phyloP scores from a whole-genome alignment of 2,113 vertebrate species.

The Heteronetta atricapilla region DNA sequence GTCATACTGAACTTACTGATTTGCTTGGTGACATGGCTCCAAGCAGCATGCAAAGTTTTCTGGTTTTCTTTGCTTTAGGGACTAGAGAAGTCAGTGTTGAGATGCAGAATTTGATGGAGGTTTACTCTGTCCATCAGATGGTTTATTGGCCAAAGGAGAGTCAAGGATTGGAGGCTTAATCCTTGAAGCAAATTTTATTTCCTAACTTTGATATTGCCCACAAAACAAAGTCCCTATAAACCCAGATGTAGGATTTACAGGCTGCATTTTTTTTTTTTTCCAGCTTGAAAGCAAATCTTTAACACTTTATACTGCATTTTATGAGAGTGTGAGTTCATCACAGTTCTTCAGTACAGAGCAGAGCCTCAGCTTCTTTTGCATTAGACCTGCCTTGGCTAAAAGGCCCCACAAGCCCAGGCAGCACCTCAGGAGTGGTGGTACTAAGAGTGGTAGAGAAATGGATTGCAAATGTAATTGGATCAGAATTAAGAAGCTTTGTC shows the following conservation, averaged over 20 bases:
- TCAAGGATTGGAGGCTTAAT: slow-evolving; percentile 50
- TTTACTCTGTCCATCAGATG: not conserved
- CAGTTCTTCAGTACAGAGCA: not conserved
- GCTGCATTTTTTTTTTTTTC: slow-evolving; percentile 44
- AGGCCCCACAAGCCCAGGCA: not conserved
- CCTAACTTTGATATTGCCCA: slow-evolving; percentile 45
- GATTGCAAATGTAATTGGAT: not conserved
- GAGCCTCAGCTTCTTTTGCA: not conserved
- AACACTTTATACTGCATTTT: not conserved
- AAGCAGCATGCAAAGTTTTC: not conserved
- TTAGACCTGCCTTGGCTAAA: not conserved
- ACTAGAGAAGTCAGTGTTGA: not conserved
- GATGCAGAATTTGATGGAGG: not conserved
- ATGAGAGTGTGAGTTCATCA: not conserved
- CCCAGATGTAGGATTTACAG: not conserved
- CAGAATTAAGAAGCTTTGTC: not conserved
- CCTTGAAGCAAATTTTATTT: slow-evolving; percentile 64
- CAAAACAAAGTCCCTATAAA: slow-evolving; percentile 54
- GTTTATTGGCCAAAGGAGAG: slow-evolving; percentile 51
- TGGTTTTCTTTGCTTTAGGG: not conserved
- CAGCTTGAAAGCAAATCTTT: slow-evolving; percentile 28
- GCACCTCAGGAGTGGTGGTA: not conserved
- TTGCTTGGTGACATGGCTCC: not conserved
- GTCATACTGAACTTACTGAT: not conserved
- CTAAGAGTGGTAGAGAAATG: not conserved